Evolutionary conservation across 1,140 invertebrate genomes (phyloP).

Genomic region (Drosophila sturtevanti): DNA sequence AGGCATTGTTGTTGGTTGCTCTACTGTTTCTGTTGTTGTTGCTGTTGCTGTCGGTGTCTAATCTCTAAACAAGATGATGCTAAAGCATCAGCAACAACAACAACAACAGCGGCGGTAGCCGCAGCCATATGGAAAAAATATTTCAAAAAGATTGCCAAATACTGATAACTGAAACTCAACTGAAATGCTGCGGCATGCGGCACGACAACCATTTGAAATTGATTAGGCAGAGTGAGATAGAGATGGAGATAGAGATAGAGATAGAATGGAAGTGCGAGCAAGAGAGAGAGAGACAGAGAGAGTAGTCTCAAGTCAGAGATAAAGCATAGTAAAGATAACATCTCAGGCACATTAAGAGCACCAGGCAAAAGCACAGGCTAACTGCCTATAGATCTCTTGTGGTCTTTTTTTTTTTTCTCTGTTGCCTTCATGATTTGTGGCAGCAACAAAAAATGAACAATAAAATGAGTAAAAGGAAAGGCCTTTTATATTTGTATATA

Average conservation of each 20-base stretch:
- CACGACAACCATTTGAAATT: constrained; percentile 72
- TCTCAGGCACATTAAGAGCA: constrained; percentile 61
- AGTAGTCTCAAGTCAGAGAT: constrained; percentile 50
- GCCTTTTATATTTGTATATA: background rate
- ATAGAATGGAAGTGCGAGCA: background rate
- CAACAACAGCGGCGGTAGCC: constrained; percentile 27
- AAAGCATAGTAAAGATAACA: constrained; percentile 57
- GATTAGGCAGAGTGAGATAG: constrained; percentile 56
- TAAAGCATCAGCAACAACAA: background rate
- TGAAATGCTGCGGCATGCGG: constrained; percentile 48
- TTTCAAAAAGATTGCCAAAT: constrained; percentile 78
- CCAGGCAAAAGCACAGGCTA: constrained; percentile 1
- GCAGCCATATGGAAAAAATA: constrained; percentile 74
- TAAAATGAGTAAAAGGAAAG: constrained; percentile 6
- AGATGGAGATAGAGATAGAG: background rate
- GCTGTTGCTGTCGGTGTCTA: constrained; percentile 29
- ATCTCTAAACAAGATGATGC: constrained; percentile 41
- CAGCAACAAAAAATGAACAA: constrained; percentile 31
- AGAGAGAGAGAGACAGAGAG: constrained; percentile 11
- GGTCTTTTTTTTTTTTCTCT: background rate
- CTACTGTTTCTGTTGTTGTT: constrained; percentile 13
- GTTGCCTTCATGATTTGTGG: constrained; percentile 38
- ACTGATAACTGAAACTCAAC: constrained; percentile 64
- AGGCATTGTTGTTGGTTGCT: constrained; percentile 31
- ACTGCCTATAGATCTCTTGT: constrained; percentile 9